These are phyloP conservation scores for Pterophyllum scalare DNA, from an alignment of 2,113 vertebrate genomes.

Conservation along the genomic window DNA sequence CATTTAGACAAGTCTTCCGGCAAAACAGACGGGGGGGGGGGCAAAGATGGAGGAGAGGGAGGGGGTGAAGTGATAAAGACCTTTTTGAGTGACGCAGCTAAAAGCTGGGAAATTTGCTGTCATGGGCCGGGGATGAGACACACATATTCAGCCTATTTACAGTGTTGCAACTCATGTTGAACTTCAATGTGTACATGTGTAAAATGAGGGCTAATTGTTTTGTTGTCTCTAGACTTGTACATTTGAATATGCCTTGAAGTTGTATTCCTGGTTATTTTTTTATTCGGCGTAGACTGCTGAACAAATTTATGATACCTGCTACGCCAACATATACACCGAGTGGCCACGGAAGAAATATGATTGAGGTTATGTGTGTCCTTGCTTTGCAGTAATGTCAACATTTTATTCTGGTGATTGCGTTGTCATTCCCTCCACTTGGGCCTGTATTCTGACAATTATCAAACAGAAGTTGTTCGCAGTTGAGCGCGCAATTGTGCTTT, in stretches of 20 bases:
- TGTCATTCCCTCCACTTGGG: not conserved
- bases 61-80: not conserved
- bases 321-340: not conserved
- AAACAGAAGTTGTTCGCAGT: constrained; percentile 12
- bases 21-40: not conserved
- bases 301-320: not conserved
- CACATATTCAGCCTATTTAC: not conserved
- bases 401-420: not conserved
- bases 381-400: not conserved
- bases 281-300: not conserved
- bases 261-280: not conserved
- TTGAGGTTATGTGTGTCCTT: not conserved
- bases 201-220: not conserved
- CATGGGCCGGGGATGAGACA: not conserved
- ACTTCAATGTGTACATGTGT: not conserved
- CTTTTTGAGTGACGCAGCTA: not conserved
- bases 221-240: too few species aligned
- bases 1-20: not conserved
- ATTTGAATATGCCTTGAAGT: not conserved
- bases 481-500: not conserved
- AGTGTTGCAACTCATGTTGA: not conserved
- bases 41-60: not conserved
- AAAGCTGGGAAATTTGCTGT: not conserved
- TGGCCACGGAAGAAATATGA: not conserved
- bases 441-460: constrained; percentile 3